These are phyloP conservation scores for Chloropsis hardwickii DNA, from an alignment of 2,113 vertebrate species.

Conservation along the genomic window DNA sequence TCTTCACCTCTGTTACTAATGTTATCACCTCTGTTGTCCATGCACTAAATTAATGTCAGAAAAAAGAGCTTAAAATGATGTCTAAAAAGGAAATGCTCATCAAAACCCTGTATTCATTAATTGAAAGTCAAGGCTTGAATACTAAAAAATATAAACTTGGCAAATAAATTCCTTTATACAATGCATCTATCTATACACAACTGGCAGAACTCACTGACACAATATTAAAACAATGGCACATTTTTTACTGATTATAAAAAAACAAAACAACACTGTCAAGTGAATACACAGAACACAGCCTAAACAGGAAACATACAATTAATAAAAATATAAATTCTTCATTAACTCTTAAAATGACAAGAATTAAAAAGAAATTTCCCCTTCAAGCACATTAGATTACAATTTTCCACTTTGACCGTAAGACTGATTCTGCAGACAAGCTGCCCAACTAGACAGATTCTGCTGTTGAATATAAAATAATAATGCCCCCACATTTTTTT, in stretches of 20 bases:
- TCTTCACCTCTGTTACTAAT: neutral
- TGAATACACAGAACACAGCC: neutral
- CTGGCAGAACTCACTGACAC: neutral
- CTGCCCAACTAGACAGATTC: neutral
- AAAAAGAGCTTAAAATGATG: neutral
- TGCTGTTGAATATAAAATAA: neutral
- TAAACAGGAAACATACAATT: neutral
- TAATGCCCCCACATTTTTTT: neutral
- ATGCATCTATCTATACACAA: neutral
- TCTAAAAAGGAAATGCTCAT: neutral
- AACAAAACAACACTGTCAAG: neutral
- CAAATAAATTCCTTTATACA: neutral
- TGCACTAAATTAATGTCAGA: neutral
- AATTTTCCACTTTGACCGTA: neutral
- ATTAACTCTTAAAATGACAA: neutral
- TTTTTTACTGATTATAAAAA: neutral
- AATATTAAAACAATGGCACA: neutral
- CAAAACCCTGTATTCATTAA: neutral
- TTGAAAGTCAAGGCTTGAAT: neutral
- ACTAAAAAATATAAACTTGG: neutral
- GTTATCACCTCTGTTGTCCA: neutral
- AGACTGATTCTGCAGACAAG: neutral
- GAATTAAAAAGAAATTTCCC: neutral
- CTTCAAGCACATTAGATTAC: rapidly evolving
- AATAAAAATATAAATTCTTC: neutral